Conservation (phyloP, 2,113 vertebrate species). For the Triplophysa dalaica region DNA sequence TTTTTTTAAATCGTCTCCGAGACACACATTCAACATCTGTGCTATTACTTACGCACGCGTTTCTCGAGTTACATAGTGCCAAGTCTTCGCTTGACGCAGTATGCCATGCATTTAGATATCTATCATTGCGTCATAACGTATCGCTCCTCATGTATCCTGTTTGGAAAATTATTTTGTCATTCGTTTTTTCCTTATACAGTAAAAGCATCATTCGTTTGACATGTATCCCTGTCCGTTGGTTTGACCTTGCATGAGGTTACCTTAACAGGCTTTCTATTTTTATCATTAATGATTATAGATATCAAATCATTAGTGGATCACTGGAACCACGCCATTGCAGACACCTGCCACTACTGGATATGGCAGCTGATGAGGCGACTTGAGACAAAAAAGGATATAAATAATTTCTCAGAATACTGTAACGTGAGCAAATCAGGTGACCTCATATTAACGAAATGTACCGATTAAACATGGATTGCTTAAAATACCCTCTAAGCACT, state of each 20-base stretch:
- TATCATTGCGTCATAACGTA: constrained; percentile 17
- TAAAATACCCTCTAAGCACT: background rate
- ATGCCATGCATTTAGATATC: background rate
- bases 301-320: background rate
- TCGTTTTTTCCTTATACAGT: constrained; percentile 28
- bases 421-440: too few relatives aligned
- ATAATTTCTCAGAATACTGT: too few relatives aligned
- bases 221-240: background rate
- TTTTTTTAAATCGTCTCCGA: constrained; percentile 36
- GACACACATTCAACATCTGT: constrained; percentile 49
- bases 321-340: background rate
- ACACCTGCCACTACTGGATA: background rate
- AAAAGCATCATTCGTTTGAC: constrained; percentile 15
- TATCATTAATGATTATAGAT: constrained; percentile 23
- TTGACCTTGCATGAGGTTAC: background rate
- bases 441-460: too few relatives aligned
- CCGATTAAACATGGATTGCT: background rate
- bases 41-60: constrained; percentile 18
- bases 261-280: background rate
- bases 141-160: constrained; percentile 21
- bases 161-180: constrained; percentile 27
- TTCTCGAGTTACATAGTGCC: constrained; percentile 1
- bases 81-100: constrained; percentile 4
- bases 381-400: background rate
- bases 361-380: background rate